Evolutionary conservation across 2,113 vertebrate genomes (phyloP), one percentile per base, ranked within the genome.

Genomic region (Irena cyanogastra): DNA sequence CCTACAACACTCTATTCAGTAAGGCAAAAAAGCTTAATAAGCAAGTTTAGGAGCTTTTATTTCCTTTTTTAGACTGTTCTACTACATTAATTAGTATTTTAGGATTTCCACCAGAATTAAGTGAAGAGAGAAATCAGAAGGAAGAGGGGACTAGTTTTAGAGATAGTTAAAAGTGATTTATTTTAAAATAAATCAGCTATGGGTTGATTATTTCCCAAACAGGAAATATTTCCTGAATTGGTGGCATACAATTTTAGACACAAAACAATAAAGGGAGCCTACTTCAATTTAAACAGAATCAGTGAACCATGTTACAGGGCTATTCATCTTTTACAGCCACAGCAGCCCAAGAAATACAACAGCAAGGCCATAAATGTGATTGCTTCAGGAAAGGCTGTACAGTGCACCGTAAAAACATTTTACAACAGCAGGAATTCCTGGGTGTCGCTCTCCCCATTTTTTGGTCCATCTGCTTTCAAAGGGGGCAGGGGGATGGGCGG

Each of bases 371-470:
- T 96, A 96, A 97, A 96, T 77, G 83, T 94, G 95, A 97, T 97
- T 97, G 96, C 96, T 96, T 93, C 93, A 96, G 96, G 91, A 96
- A 96, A 95, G 87, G 96, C 95, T 97, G 96, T 97, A 97, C 82
- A 96, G 97, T 96, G 97, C 95, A 96, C 95, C 96, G 85, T 97
- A 97, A 97, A 97, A 97, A 93, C 88, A 97, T 95, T 97, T 96
- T 97, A 97, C 90, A 97, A 95, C 80, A 93, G 95, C 96, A 95
- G 94, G 96, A 97, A 98, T 98, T 98, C 97, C 97, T 97, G 97
- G 97, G 97, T 97, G 97, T 93, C 94, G 71, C 83, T 91, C 95
- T 86, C 95, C 95, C 94, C 94, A 91, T 95, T 95, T 96, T 94
- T 94, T 94, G 93, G 94, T 97, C 96, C 95, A 97, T 97, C 96